Evolutionary conservation across 2,888 invertebrate genomes (phyloP), one percentile per base, ranked within the genome.

Genomic region (Netelia virgata): DNA sequence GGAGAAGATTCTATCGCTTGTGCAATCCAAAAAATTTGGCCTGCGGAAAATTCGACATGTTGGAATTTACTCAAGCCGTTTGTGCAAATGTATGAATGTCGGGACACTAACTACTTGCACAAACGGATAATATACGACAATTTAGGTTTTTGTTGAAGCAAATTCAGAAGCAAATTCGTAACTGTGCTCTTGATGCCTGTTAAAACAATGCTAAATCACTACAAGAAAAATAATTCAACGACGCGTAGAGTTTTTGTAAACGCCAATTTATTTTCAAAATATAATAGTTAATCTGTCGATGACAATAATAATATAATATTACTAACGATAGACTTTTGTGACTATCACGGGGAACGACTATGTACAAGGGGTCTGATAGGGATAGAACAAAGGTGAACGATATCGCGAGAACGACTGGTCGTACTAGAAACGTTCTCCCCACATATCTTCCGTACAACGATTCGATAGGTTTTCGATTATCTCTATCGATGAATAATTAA

Each of bases 281-380:
- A 50, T 50, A 50, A 50, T 50, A 50, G 50, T 50, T 50, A 50
- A 50, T 50, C 36, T 36, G 5, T 36, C 36, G 8, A 53, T 53
- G 16, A 16, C 53, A 14, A 53, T 53, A 53, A 53, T 82, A 82
- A 80, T 83, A 77, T 74, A 72, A 77, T 41, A 63, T 77, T 55
- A 75, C 23, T 76, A 83, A 75, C 55, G 57, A 76, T 59, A 74
- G 47, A 68, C 69, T 76, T 64, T 66, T 28, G 36, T 41, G 43
- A 59, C 78, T 80, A 69, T 86, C 66, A 69, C 73, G 70, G 84
- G 82, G 77, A 79, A 87, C 85, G 75, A 53, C 83, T 87, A 86
- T 88, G 79, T 88, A 88, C 87, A 87, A 43, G 59, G 82, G 75
- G 61, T 41, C 16, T 23, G 61, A 20, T 41, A 76, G 1, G 28